Conservation (phyloP, 2,797 vertebrate species). For the Eospalax fontanierii region DNA sequence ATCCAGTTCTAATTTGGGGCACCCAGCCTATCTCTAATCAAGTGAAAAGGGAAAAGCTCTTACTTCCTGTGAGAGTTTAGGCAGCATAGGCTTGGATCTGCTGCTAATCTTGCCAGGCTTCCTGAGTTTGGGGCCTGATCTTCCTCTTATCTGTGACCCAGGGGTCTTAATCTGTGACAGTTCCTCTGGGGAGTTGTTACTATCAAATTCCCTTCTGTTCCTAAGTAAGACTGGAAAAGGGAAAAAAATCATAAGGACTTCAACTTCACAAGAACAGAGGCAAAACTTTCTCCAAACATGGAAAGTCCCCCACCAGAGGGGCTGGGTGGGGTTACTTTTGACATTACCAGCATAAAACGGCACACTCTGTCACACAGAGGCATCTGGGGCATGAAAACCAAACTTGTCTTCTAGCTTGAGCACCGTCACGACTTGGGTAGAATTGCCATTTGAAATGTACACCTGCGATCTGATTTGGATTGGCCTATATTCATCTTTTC, state of each 20-base stretch:
- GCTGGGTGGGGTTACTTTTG: conserved; percentile 10
- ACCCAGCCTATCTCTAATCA: conserved; percentile 70
- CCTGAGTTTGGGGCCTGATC: conserved; percentile 78
- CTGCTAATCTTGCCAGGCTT: conserved; percentile 83
- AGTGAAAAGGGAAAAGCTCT: conserved; percentile 75
- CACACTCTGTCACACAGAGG: conserved; percentile 72
- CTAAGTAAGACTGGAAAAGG: conserved; percentile 71
- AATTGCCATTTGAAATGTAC: conserved; percentile 74
- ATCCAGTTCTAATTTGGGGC: conserved; percentile 83
- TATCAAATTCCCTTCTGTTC: conserved; percentile 45
- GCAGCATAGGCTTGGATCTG: conserved; percentile 78
- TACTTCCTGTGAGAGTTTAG: conserved; percentile 79
- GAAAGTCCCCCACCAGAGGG: background rate
- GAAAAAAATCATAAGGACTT: conserved; percentile 76
- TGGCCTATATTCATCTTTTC: conserved; percentile 42
- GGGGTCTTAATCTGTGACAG: conserved; percentile 70
- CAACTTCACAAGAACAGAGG: conserved; percentile 67
- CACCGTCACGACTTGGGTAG: conserved; percentile 69
- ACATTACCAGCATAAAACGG: conserved; percentile 26
- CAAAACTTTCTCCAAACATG: fast-evolving
- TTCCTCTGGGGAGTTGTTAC: conserved; percentile 17
- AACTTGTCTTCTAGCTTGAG: conserved; percentile 64
- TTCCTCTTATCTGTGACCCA: conserved; percentile 37
- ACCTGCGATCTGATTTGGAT: conserved; percentile 61
- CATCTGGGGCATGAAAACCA: conserved; percentile 77